These are phyloP conservation scores for Argyrosomus regius DNA, from an alignment of 2,797 vertebrate genomes.

Conservation along the genomic window DNA sequence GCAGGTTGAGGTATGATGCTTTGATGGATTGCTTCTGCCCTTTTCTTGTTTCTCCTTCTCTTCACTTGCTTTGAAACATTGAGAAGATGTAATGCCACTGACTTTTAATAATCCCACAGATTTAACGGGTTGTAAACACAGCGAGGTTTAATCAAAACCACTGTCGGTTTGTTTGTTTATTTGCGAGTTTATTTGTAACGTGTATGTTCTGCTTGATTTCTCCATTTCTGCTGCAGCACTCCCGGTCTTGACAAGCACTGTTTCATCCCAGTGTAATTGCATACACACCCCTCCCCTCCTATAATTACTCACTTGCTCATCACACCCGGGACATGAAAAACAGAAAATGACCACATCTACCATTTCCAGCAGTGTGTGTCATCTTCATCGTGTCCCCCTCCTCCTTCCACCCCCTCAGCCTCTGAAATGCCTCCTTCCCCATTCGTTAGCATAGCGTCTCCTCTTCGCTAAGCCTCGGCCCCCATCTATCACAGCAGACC, in stretches of 20 bases:
- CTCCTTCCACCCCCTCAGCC: slow-evolving; percentile 9
- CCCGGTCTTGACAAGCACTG: slow-evolving; percentile 59
- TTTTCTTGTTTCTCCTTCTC: slow-evolving; percentile 31
- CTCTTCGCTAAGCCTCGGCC: slow-evolving; percentile 39
- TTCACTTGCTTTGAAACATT: slow-evolving; percentile 16
- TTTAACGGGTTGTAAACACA: slow-evolving; percentile 74
- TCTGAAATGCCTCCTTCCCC: slow-evolving; percentile 37
- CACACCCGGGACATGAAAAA: slow-evolving; percentile 67
- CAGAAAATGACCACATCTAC: slow-evolving; percentile 72
- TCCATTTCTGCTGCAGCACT: slow-evolving; percentile 47
- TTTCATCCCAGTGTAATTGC: slow-evolving; percentile 71
- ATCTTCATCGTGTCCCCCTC: slow-evolving; percentile 30
- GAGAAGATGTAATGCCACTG: slow-evolving; percentile 52
- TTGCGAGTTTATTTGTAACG: slow-evolving; percentile 65
- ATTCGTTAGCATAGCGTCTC: slow-evolving; percentile 68
- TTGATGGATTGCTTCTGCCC: slow-evolving; percentile 55
- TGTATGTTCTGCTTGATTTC: slow-evolving; percentile 72
- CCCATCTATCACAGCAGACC: slow-evolving; percentile 69
- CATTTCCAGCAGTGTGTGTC: slow-evolving; percentile 64
- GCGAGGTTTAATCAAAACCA: slow-evolving; percentile 62
- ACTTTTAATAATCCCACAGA: slow-evolving; percentile 64
- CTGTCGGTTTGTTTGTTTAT: slow-evolving; percentile 70
- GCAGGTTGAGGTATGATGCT: slow-evolving; percentile 36
- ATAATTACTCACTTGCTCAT: slow-evolving; percentile 77
- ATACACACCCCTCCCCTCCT: slow-evolving; percentile 30